Evolutionary conservation across 1,140 invertebrate species (phyloP), one percentile per base, ranked within the genome.

Genomic region (Saccostrea cuccullata): DNA sequence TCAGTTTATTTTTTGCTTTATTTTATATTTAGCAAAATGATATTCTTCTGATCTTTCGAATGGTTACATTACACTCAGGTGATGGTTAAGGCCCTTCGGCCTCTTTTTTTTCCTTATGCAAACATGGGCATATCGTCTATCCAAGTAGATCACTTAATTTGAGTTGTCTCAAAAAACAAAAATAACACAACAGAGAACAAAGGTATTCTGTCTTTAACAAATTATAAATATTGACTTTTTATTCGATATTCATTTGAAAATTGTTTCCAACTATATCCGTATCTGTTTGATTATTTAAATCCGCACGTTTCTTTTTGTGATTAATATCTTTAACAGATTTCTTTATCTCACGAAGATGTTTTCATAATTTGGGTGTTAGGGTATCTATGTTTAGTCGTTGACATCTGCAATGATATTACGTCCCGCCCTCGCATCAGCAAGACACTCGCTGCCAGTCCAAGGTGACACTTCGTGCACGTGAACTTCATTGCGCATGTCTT

Each of bases 281-380:
- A 77, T 77, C 70, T 77, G 70, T 77, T 77, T 77, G 70, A 30
- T 11, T 26, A 36, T 15, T 77, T 77, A 77, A 77, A 77, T 30
- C 70, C 26, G 30, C 70, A 77, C 70, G 70, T 77, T 30, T 77
- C 70, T 30, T 30, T 77, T 30, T 77, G 23, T 77, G 70, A 77
- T 77, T 77, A 77, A 77, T 77, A 77, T 77, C 70, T 30, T 77
- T 26, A 77, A 15, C 70, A 77, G 70, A 77, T 36, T 77, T 77
- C 70, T 77, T 77, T 77, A 77, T 77, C 70, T 77, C 70, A 77
- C 26, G 70, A 77, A 36, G 30, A 17, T 77, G 70, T 77, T 77
- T 77, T 77, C 70, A 77, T 77, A 77, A 77, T 77, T 77, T 77
- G 70, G 70, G 70, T 77, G 70, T 77, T 77, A 77, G 5, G 70